Evolutionary conservation across 2,888 invertebrate genomes (phyloP), one percentile per base, ranked within the genome.

Genomic region (Plagodis dolabraria): DNA sequence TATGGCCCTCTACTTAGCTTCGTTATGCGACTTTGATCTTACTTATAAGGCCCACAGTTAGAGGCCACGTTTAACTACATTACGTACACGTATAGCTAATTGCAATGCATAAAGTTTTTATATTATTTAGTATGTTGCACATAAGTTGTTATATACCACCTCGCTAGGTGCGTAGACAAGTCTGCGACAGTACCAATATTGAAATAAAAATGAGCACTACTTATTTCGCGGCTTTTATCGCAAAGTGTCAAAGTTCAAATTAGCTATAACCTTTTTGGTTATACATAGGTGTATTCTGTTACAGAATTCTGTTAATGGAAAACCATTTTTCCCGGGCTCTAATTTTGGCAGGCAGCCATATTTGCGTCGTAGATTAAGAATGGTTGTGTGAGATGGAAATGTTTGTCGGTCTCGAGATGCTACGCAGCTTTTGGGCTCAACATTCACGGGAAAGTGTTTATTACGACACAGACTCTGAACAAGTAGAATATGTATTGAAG

Each of bases 281-380:
- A 53, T 52, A 56, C 38, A 45, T 56, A 56, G 55, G 56, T 60
- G 33, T 52, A 45, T 55, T 40, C 59, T 22, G 22, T 22, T 22
- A 22, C 22, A 22, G 22, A 1, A 22, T 22, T 22, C 22, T 62
- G 65, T 69, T 69, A 67, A 67, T 69, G 69, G 65, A 65, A 69
- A 64, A 62, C 63, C 69, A 67, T 69, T 69, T 65, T 65, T 69
- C 64, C 63, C 56, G 58, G 54, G 63, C 47, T 59, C 62, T 67
- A 67, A 69, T 67, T 69, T 67, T 69, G 69, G 69, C 69, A 53
- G 45, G 53, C 57, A 49, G 63, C 69, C 69, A 69, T 67, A 62
- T 65, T 66, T 60, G 58, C 59, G 62, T 59, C 67, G 57, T 55
- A 60, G 66, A 66, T 68, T 64, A 63, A 63, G 62, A 60, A 55